Percentiles rank a stretch among this genome's conserved stretches.
Evolutionary conservation across 1,140 invertebrate genomes (phyloP).

Genomic region (Babylonia areolata): DNA sequence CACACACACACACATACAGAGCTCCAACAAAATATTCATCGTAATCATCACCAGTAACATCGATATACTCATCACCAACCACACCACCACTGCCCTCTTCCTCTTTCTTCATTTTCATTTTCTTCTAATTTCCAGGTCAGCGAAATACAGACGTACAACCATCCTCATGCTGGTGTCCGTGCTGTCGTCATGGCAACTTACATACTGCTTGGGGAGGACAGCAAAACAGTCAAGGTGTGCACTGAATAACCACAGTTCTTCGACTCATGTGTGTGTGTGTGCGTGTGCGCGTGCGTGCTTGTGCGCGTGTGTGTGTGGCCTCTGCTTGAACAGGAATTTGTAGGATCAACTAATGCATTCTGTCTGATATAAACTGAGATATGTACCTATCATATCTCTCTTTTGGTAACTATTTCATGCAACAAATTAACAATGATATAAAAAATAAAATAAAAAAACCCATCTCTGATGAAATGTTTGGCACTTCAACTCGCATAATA

Average conservation of each 20-base stretch:
- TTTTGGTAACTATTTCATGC: too few relatives aligned
- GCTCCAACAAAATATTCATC: too few relatives aligned
- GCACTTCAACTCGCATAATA: background rate
- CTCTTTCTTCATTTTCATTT: background rate
- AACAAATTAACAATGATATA: background rate
- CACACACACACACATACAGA: too few relatives aligned
- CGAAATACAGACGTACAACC: conserved; percentile 6
- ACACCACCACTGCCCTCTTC: background rate
- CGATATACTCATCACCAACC: too few relatives aligned
- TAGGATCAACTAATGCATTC: too few relatives aligned
- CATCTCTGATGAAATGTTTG: background rate
- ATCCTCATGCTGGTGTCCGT: background rate
- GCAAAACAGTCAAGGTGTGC: background rate
- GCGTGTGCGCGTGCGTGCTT: too few relatives aligned
- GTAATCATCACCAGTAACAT: too few relatives aligned
- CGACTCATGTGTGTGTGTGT: background rate
- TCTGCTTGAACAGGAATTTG: too few relatives aligned
- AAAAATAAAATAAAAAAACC: background rate
- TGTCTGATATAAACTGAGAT: too few relatives aligned
- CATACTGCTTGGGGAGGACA: conserved; percentile 10
- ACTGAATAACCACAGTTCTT: background rate
- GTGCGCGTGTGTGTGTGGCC: too few relatives aligned
- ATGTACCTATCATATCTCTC: too few relatives aligned
- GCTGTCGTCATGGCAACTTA: background rate
- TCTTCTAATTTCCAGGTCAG: background rate